Base-by-base conservation (phyloP, 2,797 vertebrate species). In the Rhinoraja longicauda region DNA sequence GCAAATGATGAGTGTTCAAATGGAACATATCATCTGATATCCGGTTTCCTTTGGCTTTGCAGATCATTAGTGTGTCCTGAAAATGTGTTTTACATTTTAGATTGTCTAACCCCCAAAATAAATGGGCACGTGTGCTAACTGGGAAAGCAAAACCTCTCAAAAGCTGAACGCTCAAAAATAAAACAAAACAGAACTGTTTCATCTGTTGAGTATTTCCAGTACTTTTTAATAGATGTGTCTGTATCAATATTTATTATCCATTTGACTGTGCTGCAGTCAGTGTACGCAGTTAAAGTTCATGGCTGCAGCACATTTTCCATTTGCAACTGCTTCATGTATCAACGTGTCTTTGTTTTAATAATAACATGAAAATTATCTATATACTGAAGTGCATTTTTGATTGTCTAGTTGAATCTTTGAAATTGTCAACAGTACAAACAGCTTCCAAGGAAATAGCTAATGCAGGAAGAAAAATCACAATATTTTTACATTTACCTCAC, bases 401-500 rank as follows among this genome's bases (percentile, higher is more conserved):
- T 95, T 95, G 96, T 95, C 95, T 95, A 95, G 95, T 90, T 93
- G 93, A 75, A 93, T 93, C 94, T 94, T 94, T 96, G 94, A 94
- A 94, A 96, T 95, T 96, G 96, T 96, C 96, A 97, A 95, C 96
- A 95, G 39, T 73, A 88, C 95, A 94, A 94, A 95, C 94, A 94
- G 94, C 95, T 96, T 94, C 70, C 39, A 26, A 75, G 59, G n/a
- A 92, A 53, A 75, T 75, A 92, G 21, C 32, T 39, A 90, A 73
- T 72, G 17, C 70, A 26, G 39, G 21, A 70, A 70, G 62, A 62
- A 15, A 1, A 94, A 95, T 94, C 91, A 93, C 45, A 70, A 78
- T 93, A 67, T 36, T 93, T 96, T 96, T 95, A 96, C 96, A 97
- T 97, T 98, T 98, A 99, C 98, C 98, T 99, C 98, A 99, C 98